Base-by-base conservation (phyloP, 2,888 invertebrate genomes). In the Labia minor region DNA sequence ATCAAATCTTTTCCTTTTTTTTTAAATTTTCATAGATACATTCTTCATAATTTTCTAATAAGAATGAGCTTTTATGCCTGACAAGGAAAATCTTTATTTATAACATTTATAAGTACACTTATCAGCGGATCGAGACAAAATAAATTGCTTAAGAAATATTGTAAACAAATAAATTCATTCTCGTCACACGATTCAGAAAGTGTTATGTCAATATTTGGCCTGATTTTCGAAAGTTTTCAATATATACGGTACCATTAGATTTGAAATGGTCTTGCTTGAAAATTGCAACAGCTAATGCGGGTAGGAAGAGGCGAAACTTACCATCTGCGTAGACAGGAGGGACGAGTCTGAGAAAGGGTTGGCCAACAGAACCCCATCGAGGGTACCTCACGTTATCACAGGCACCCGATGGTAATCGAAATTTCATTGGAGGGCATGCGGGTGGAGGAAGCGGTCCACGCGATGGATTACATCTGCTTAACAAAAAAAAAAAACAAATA, bases 321-420 rank as follows among this genome's bases (percentile, higher is more conserved):
- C 88, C 86, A 77, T 90, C 88, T 62, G 84, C 83, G 75, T 93
- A 92, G 68, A 84, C 84, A 0, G 90, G 83, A 1, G 86, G 83
- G 70, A 92, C 75, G 18, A 90, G 78, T 70, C 92, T 82, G 37
- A 90, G 78, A 76, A 91, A 90, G 2, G 89, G 84, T 66, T 89
- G 89, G 8, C 90, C 89, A 37, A 91, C 81, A 66, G 87, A 83
- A 1, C 93, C 94, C 90, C 92, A 92, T 21, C 86, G 85, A 1
- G 91, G 84, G 76, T 91, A 89, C 61, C 90, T 81, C 1, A 94
- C 87, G 75, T 95, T 95, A 78, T 95, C 95, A 79, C 95, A 95
- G 74, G 88, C 87, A 0, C 92, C 93, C 63, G 88, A 88, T 0
- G 88, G 84, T 68, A 87, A 86, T 66, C 94, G 82, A 78, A 87